Base-by-base conservation (phyloP, 2,888 invertebrate genomes). In the Notodonta dromedarius region DNA sequence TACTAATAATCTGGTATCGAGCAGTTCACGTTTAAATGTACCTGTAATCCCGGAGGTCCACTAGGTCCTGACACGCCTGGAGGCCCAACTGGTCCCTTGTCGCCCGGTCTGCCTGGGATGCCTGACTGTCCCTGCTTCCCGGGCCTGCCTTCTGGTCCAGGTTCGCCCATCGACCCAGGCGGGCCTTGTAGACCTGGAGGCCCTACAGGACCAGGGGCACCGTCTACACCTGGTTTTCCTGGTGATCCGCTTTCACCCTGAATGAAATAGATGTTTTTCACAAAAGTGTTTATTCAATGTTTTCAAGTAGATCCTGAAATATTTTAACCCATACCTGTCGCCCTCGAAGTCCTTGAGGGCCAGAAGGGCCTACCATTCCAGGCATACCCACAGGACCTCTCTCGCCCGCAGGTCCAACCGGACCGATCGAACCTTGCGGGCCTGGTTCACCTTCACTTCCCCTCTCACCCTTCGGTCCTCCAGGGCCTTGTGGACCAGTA, bases 391-490 rank as follows among this genome's bases (percentile, higher is more conserved):
- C 76, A 56, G 94, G 86, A 11, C 95, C 96, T 74, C 96, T 93
- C 62, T 96, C 96, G 8, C 97, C 97, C 61, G 94, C 82, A 0
- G 94, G 89, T 13, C 97, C 97, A 58, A 95, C 94, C 0, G 96
- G 95, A 14, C 97, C 97, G 66, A 93, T 86, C n/a, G 94, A 94
- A 9, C 97, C 97, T 56, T 94, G 90, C 0, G 94, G 94, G 13
- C 98, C 98, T 54, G 95, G 78, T 57, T 95, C 94, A 6, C 97
- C 96, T 77, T 95, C 95, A 42, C 94, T 94, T 13, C 97, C 96
- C 55, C 95, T 91, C 78, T 97, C 97, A 12, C 97, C 98, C 86
- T 97, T 97, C 32, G 93, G 88, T 54, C 97, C 97, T 78, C 97
- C 96, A 5, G 91, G 80, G 44, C 97, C 98, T 13, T 95, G 94